Conservation (phyloP, 2,888 invertebrate genomes). For the Parnassius orleans region DNA sequence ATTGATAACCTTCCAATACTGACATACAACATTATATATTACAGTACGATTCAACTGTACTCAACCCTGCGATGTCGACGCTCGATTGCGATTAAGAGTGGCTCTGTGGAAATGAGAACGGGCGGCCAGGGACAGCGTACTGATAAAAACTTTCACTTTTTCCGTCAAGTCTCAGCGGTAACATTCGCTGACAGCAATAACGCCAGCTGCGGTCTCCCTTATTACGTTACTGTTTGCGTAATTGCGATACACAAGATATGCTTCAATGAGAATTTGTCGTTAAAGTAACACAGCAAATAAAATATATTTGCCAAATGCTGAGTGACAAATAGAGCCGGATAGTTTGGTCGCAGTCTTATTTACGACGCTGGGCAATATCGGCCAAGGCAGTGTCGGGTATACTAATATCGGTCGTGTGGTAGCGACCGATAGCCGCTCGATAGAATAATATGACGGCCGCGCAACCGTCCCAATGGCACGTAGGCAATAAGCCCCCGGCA, state of each 20-base stretch:
- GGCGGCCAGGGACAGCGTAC: conserved; percentile 60
- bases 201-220: conserved; percentile 61
- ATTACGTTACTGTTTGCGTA: conserved; percentile 59
- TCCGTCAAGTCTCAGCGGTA: conserved; percentile 65
- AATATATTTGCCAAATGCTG: neutral
- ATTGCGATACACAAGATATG: conserved; percentile 13
- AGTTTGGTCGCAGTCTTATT: conserved; percentile 63
- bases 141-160: conserved; percentile 79
- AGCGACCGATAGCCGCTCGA: conserved; percentile 72
- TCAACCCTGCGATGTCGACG: conserved; percentile 49
- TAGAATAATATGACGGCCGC: conserved; percentile 78
- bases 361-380: conserved; percentile 72
- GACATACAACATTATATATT: no score
- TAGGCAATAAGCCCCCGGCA: conserved; percentile 79
- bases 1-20: no score
- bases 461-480: conserved; percentile 70
- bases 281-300: neutral
- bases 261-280: conserved; percentile 4
- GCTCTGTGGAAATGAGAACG: conserved; percentile 70
- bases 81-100: conserved; percentile 68
- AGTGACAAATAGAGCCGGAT: conserved; percentile 51
- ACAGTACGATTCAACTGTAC: no score
- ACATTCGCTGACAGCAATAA: conserved; percentile 65
- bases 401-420: conserved; percentile 75
- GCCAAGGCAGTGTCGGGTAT: conserved; percentile 66